Base-by-base conservation (phyloP, 2,888 invertebrate genomes). In the Melinopterus prodromus region DNA sequence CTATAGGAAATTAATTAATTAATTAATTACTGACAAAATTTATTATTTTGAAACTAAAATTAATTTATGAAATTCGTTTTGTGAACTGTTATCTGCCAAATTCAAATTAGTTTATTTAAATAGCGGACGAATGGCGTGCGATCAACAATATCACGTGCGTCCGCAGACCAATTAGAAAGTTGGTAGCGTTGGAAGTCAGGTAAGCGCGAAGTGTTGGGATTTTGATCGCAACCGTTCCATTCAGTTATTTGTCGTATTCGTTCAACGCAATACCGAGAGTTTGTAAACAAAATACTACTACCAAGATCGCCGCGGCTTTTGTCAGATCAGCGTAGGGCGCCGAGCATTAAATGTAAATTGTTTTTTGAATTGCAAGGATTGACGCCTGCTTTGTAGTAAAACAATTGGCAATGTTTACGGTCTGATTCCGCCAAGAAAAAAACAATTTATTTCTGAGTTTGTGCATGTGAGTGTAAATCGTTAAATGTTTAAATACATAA, bases 161-260 rank as follows among this genome's bases (percentile, higher is more conserved):
- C 16, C 70, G 77, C 80, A 71, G 81, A 78, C 83, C 83, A 82
- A 83, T 82, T 83, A 83, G 83, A 83, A 83, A 83, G 83, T 83
- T 53, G 71, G 77, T 38, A 71, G 72, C 72, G 77, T 77, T 77
- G 69, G 71, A 76, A 77, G 53, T 36, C 77, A 79, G 79, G 79
- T 79, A 79, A 69, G 69, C 69, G 77, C 38, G 53, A 79, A 77
- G 77, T 16, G 74, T 74, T 74, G 74, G 16, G 37, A 7, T 53
- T 53, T 53, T 53, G 53, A 53, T 53, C 37, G 74, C 36, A 71
- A 37, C 36, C 37, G 35, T 37, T 74, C 35, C 74, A 74, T 36
- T 74, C 74, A 74, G 74, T 74, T 37, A 74, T 36, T 74, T 74
- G 74, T 74, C n/a, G 74, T n/a, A n/a, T 74, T 53, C 53, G 9